Evolutionary conservation across 1,140 invertebrate genomes (phyloP).

Genomic region (Mylabris phalerata): DNA sequence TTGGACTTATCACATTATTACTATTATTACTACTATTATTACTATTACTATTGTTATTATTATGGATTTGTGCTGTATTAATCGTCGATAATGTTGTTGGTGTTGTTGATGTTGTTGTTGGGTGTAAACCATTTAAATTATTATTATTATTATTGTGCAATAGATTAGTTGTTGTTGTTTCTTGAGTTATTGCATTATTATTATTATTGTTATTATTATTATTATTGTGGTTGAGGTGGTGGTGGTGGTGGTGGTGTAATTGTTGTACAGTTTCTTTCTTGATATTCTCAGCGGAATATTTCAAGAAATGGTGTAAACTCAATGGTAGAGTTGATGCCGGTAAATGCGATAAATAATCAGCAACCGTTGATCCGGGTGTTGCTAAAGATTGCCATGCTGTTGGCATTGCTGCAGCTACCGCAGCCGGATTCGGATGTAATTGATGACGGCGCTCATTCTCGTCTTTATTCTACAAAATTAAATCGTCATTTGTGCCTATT

Average conservation of each 20-base stretch:
- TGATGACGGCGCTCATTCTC: conserved; percentile 20
- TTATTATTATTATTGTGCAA: conserved; percentile 27
- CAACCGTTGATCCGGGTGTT: conserved; percentile 66
- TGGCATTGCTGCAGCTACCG: conserved; percentile 29
- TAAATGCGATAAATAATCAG: conserved; percentile 71
- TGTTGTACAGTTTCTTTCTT: conserved; percentile 53
- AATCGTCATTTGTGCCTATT: neutral
- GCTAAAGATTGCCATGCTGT: conserved; percentile 65
- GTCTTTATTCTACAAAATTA: conserved; percentile 18
- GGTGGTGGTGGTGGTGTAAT: conserved; percentile 40
- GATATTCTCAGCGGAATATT: conserved; percentile 72
- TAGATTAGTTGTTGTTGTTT: conserved; percentile 15
- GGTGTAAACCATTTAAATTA: conserved; percentile 12
- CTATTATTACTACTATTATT: conserved; percentile 8
- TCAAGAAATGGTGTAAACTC: conserved; percentile 74
- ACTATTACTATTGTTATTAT: conserved; percentile 18
- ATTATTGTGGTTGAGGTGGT: conserved; percentile 5
- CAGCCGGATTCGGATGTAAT: conserved; percentile 13
- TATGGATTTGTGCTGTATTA: conserved; percentile 20
- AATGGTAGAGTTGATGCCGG: conserved; percentile 67
- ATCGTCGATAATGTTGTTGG: conserved; percentile 44
- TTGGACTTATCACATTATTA: conserved; percentile 30
- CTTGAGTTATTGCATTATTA: conserved; percentile 7
- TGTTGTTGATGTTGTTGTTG: conserved; percentile 15
- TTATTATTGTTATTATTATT: neutral